A percentile compares a stretch with the other conserved stretches of the same genome.
phyloP scores from a whole-genome alignment of 2,888 invertebrate genomes.

The Xestia c-nigrum region DNA sequence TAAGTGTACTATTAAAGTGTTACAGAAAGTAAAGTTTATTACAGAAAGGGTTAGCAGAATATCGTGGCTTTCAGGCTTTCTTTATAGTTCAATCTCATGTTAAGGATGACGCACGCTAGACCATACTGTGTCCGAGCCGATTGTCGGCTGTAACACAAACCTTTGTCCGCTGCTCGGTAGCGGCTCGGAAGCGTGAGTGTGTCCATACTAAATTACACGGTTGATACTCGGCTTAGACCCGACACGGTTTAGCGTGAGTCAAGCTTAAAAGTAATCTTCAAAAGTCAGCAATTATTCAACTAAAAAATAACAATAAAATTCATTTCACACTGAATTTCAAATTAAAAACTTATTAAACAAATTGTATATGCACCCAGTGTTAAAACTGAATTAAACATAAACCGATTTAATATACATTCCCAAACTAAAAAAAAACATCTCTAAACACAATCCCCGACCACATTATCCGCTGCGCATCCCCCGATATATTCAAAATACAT shows the following conservation, averaged over 20 bases:
- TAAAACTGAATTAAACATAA: not conserved
- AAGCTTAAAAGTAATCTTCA: not conserved
- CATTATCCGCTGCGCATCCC: slow-evolving; percentile 41
- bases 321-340: not conserved
- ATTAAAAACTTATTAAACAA: not conserved
- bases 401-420: not conserved
- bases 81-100: not conserved
- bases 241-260: no score
- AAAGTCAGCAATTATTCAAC: not conserved
- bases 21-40: no score
- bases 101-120: no score
- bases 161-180: no score
- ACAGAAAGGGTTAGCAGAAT: not conserved
- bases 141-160: no score
- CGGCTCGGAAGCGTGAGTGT: no score
- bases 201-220: no score
- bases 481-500: slow-evolving; percentile 64
- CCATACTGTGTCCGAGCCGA: no score
- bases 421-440: not conserved
- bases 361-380: not conserved
- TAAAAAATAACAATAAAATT: not conserved
- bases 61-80: not conserved
- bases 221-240: no score
- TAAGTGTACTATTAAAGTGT: not conserved
- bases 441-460: slow-evolving; percentile 11